Percentiles rank a stretch among this genome's conserved stretches.
Conservation (phyloP, 2,888 invertebrate species). For the Scaptomyza flava region DNA sequence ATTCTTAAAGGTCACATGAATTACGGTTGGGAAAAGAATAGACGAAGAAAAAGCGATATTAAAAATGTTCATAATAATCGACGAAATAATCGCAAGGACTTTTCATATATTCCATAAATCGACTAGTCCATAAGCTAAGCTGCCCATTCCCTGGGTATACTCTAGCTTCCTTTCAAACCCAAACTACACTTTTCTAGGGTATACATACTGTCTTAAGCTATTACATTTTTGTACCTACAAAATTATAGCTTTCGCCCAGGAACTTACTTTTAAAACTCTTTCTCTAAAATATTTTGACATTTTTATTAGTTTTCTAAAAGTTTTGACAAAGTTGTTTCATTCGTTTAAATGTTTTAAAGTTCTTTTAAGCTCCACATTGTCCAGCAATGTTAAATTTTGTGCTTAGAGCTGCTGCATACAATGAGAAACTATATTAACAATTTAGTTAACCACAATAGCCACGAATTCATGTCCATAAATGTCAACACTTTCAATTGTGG, state of each 20-base stretch:
- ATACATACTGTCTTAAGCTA: neutral
- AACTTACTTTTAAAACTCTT: neutral
- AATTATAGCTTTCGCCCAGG: neutral
- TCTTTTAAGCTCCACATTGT: neutral
- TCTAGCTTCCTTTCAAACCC: no score
- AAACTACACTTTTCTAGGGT: neutral
- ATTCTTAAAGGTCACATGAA: conserved; percentile 7
- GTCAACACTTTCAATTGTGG: conserved; percentile 60
- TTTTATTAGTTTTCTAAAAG: neutral
- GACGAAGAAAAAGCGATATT: no score
- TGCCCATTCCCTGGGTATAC: no score
- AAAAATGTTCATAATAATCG: neutral
- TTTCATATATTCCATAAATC: no score
- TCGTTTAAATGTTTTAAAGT: neutral
- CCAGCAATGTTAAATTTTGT: neutral
- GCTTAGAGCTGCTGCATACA: neutral
- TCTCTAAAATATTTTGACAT: neutral
- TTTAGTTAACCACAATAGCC: conserved; percentile 39
- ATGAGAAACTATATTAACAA: conserved; percentile 1
- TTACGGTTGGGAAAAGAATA: neutral
- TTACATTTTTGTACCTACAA: neutral
- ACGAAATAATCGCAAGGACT: no score
- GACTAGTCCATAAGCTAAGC: no score
- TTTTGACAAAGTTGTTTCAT: neutral
- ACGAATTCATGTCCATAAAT: conserved; percentile 16